Evolutionary conservation across 2,113 vertebrate genomes (phyloP), one percentile per base, ranked within the genome.

Genomic region (Charadrius vociferus): DNA sequence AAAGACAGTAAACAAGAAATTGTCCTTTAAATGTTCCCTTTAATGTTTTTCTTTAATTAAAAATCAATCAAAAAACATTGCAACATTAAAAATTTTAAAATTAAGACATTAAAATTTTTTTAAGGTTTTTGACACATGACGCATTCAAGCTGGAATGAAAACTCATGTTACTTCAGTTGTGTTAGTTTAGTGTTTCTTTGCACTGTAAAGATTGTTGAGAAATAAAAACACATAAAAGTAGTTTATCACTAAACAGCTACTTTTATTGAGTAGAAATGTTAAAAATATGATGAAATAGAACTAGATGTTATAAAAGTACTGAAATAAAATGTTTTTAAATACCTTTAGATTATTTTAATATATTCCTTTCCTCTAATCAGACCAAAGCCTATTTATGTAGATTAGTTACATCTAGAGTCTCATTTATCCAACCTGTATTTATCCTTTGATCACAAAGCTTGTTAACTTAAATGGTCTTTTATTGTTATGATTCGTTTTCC

Each of bases 391-490:
- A 97, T 97, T 98, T 98, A 98, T 98, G 97, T 90, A 98, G 96
- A 98, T 98, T 97, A 98, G 95, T 97, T 97, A 97, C 86, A 97
- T 97, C 94, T 93, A 96, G 96, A 97, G 90, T 96, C 94, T 98
- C 96, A 98, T 98, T 98, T 98, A 97, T 97, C 94, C 96, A 98
- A 98, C 98, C 97, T 98, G 97, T 95, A 98, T 98, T 98, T 98
- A 98, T 98, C 94, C 92, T 98, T 98, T 98, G 98, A 98, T 98
- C 97, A 98, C 97, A 98, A 98, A 98, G 93, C 97, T 98, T 98
- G 97, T 98, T 98, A 98, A 98, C 96, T 97, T 98, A 98, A 98
- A 98, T 98, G 96, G 86, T 97, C 95, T 98, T 98, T 98, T 98
- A 98, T 98, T 98, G 98, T 98, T 98, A 96, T 97, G 96, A 98